Percentiles rank a stretch among this genome's conserved stretches.
Conservation (phyloP, 2,113 vertebrate species). For the Amphilophus citrinellus region DNA sequence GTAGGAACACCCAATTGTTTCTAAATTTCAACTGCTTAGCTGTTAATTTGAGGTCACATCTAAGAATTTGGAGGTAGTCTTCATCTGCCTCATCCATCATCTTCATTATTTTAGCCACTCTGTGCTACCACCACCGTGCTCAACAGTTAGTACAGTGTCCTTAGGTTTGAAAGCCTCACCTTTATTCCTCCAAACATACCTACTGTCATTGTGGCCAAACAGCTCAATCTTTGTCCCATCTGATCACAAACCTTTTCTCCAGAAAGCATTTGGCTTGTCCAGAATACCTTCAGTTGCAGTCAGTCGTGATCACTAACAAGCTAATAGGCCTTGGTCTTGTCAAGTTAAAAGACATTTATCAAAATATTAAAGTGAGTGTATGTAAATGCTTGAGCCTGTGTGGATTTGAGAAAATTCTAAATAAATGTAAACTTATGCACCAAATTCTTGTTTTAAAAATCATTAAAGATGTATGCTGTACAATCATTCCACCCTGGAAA, state of each 20-base stretch:
- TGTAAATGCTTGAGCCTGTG: too few species aligned
- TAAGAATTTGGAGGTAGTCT: background rate
- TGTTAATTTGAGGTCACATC: background rate
- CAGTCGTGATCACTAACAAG: background rate
- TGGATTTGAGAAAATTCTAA: too few species aligned
- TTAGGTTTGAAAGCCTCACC: background rate
- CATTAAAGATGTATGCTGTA: too few species aligned
- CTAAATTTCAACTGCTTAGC: background rate
- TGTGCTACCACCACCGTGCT: background rate
- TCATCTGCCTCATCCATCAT: background rate
- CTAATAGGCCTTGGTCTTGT: background rate
- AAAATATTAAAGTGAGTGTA: too few species aligned
- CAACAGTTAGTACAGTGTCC: background rate
- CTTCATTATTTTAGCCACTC: background rate
- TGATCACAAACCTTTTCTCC: background rate
- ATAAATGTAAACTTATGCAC: too few species aligned
- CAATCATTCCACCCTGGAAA: too few species aligned
- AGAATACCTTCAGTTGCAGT: background rate
- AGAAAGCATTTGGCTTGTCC: background rate
- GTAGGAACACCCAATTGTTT: background rate
- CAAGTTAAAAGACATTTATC: background rate
- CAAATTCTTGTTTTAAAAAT: too few species aligned
- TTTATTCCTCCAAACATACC: background rate
- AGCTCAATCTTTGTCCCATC: too few species aligned
- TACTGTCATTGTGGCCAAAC: background rate